These are phyloP conservation scores for Drosophila tanythrix DNA, from an alignment of 2,888 invertebrate genomes.

Conservation along the genomic window DNA sequence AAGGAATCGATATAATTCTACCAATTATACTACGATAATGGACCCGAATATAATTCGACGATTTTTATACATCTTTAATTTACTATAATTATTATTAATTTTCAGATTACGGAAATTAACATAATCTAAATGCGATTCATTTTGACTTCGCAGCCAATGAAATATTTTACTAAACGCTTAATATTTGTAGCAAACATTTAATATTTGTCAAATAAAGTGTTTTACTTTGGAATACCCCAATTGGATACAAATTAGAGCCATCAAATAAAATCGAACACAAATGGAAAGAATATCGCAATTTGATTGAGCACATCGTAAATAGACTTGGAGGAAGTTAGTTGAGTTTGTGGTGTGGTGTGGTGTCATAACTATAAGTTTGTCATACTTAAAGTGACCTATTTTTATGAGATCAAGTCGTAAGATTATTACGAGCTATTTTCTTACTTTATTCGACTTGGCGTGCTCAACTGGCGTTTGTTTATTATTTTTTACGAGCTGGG, in stretches of 20 bases:
- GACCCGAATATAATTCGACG: not conserved
- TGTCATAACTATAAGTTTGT: not conserved
- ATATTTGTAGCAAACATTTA: not conserved
- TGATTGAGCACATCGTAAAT: conserved; percentile 3
- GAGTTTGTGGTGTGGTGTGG: not conserved
- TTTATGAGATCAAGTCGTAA: conserved; percentile 21
- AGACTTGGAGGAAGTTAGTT: not conserved
- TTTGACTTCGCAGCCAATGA: not conserved
- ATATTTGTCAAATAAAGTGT: not conserved
- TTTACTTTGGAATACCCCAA: not conserved
- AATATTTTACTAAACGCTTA: not conserved
- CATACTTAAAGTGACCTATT: conserved; percentile 24
- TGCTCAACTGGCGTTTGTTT: conserved; percentile 29
- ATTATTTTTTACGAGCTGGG: conserved; percentile 41
- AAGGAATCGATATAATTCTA: not conserved
- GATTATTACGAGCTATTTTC: conserved; percentile 35
- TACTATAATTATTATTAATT: too few relatives aligned
- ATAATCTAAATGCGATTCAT: not conserved
- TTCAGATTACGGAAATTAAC: too few relatives aligned
- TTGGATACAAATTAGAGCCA: not conserved
- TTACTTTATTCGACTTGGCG: conserved; percentile 29
- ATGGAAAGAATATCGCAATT: not conserved
- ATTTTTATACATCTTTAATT: not conserved
- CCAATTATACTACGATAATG: not conserved
- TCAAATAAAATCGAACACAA: not conserved